Evolutionary conservation across 2,113 vertebrate species (phyloP), one percentile per base, ranked within the genome.

Genomic region (Dendrocopos noguchii): DNA sequence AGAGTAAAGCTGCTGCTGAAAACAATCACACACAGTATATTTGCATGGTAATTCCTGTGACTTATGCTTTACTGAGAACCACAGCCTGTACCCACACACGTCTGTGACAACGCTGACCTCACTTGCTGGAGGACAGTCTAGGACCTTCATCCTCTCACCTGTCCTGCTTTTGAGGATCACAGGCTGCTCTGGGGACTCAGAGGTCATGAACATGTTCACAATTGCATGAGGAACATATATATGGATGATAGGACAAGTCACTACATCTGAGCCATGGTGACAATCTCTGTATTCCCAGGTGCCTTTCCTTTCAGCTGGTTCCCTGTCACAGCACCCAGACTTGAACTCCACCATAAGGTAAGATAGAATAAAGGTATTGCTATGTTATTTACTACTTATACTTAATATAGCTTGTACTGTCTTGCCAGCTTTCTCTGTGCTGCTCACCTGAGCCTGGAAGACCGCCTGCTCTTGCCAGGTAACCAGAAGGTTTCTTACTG

Each of bases 81-180:
- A 2, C 29, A 33, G 15, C 22, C 25, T 2, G 0, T 2, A 72
- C 53, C 67, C 3, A 2, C 39, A 24, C 15, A 1, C 0, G 18
- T 13, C 31, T 72, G 46, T 10, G 34, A 18, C 24, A 34, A 33
- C 0, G 0, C 21, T 55, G 60, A 64, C 74, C 75, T 86, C 2
- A 3, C 39, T 31, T 39, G 71, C 72, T 68, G 52, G 2, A 74
- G 80, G 36, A 42, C 50, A 34, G 24, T 31, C 47, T 34, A 60
- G 72, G 29, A 27, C 61, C 70, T 63, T 61, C 31, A 8, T 6
- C 3, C 21, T 21, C 25, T 53, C 46, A 7, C 0, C 0, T 29
- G 36, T 42, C 74, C 55, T 36, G 12, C 10, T 75, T 53, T 47
- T 0, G 5, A 61, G 42, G 67, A 29, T 10, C 6, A 4, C 6